Percentiles rank a stretch among this genome's conserved stretches.
These are phyloP conservation scores for Himalopsyche tibetana DNA, from an alignment of 2,888 invertebrate genomes.

Conservation along the genomic window DNA sequence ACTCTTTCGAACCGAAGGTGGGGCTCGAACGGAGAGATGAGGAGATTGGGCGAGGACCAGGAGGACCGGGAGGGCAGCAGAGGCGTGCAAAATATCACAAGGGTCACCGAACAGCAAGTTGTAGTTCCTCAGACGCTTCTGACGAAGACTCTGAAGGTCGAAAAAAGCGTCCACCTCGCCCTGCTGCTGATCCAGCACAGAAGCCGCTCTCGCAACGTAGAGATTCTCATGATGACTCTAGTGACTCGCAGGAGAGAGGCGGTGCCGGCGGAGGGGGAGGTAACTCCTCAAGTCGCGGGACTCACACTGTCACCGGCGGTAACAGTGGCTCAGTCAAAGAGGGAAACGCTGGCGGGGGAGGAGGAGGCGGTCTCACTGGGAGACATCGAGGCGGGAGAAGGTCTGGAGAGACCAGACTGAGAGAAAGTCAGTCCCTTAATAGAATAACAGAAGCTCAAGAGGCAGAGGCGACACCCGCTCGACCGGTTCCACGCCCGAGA, in stretches of 20 bases:
- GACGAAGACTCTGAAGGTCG: conserved; percentile 91
- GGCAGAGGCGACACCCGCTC: conserved; percentile 72
- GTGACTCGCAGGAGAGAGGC: conserved; percentile 88
- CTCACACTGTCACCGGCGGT: conserved; percentile 66
- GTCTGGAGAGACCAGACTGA: conserved; percentile 80
- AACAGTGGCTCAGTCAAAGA: conserved; percentile 74
- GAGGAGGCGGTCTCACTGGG: conserved; percentile 66
- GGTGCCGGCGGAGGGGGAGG: conserved; percentile 76
- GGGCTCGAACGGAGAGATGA: conserved; percentile 59
- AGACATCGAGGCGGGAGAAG: conserved; percentile 77
- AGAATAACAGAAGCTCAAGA: conserved; percentile 92
- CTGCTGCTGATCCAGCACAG: conserved; percentile 77
- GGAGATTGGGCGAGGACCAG: conserved; percentile 67
- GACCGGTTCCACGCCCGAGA: conserved; percentile 57
- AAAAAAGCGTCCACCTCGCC: conserved; percentile 87
- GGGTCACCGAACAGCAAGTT: conserved; percentile 86
- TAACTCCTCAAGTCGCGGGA: conserved; percentile 60
- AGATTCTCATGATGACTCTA: conserved; percentile 91
- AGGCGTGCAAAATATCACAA: conserved; percentile 84
- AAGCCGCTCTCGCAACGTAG: conserved; percentile 81
- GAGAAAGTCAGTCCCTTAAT: conserved; percentile 90
- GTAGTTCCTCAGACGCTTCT: conserved; percentile 95
- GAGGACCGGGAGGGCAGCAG: conserved; percentile 74
- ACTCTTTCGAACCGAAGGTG: conserved; percentile 75
- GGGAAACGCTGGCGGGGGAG: conserved; percentile 67